phyloP scores from a whole-genome alignment of 2,113 vertebrate species.

The Uria aalge region DNA sequence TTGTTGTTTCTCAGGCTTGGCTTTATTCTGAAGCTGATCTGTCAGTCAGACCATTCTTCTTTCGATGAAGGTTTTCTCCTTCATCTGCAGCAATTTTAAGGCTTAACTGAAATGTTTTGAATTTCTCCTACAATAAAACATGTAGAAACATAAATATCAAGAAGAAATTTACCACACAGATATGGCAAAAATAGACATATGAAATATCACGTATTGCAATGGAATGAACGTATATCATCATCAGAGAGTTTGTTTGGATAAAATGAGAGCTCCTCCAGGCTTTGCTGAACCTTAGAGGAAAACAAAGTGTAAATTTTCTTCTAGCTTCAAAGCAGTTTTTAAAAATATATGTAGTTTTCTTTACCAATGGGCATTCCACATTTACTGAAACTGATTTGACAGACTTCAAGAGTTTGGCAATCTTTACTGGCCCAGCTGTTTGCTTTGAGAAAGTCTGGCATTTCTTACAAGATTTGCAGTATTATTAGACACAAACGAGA shows the following conservation, averaged over 20 bases:
- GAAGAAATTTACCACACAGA: not conserved
- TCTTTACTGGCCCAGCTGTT: not conserved
- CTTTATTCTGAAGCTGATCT: not conserved
- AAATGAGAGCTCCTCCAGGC: not conserved
- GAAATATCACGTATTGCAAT: not conserved
- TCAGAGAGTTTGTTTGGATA: not conserved
- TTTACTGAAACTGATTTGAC: not conserved
- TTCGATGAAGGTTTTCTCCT: not conserved
- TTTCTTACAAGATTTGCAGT: not conserved
- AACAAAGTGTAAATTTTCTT: not conserved
- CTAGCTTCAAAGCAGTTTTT: not conserved
- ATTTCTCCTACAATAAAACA: slow-evolving; percentile 27
- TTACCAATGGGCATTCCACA: not conserved
- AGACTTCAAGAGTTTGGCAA: not conserved
- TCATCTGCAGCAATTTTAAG: not conserved
- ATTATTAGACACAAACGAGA: slow-evolving; percentile 4
- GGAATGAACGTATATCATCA: not conserved
- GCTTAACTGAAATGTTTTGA: not conserved
- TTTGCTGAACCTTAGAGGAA: not conserved
- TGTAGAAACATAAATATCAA: not conserved
- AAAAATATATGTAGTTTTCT: not conserved
- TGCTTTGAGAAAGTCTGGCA: not conserved
- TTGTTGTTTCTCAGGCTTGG: not conserved
- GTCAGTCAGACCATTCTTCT: slow-evolving; percentile 19
- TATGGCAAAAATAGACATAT: not conserved